These are phyloP conservation scores for Cataglyphis rosenhaueri DNA, from an alignment of 2,888 invertebrate genomes.

Conservation along the genomic window DNA sequence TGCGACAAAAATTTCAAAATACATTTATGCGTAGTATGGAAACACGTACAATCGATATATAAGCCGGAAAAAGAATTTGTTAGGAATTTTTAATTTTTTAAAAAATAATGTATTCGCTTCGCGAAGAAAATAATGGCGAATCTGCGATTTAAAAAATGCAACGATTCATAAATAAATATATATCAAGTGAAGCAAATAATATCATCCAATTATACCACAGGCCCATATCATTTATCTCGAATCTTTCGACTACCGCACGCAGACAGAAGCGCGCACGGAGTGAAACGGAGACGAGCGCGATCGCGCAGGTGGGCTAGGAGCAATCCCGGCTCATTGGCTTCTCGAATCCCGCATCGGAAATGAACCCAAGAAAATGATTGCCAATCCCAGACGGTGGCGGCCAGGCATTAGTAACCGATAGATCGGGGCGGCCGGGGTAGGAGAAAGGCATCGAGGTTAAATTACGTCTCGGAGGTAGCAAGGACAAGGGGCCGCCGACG, in stretches of 20 bases:
- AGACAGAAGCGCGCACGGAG: slow-evolving; percentile 20
- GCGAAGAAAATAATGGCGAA: slow-evolving; percentile 2
- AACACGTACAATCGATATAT: neutral
- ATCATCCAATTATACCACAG: slow-evolving; percentile 48
- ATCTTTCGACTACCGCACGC: slow-evolving; percentile 31
- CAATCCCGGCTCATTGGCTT: slow-evolving; percentile 61
- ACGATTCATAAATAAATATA: slow-evolving; percentile 45
- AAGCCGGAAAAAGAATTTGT: neutral
- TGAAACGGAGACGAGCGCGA: neutral
- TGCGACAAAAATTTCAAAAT: slow-evolving; percentile 2
- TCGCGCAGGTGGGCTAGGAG: slow-evolving; percentile 50
- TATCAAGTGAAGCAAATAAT: slow-evolving; percentile 46
- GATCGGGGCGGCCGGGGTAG: slow-evolving; percentile 61
- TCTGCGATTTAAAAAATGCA: neutral
- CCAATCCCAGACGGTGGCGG: slow-evolving; percentile 68
- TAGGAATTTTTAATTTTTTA: slow-evolving; percentile 18
- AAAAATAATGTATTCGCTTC: neutral
- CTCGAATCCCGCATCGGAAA: slow-evolving; percentile 56
- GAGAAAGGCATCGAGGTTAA: slow-evolving; percentile 74
- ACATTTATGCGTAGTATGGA: neutral
- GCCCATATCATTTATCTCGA: slow-evolving; percentile 50
- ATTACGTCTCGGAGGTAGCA: slow-evolving; percentile 73
- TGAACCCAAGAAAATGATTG: slow-evolving; percentile 76
- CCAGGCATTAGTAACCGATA: slow-evolving; percentile 76
- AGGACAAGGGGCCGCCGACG: slow-evolving; percentile 70